Base-by-base conservation (phyloP, 2,888 invertebrate species). In the Seira ritae region DNA sequence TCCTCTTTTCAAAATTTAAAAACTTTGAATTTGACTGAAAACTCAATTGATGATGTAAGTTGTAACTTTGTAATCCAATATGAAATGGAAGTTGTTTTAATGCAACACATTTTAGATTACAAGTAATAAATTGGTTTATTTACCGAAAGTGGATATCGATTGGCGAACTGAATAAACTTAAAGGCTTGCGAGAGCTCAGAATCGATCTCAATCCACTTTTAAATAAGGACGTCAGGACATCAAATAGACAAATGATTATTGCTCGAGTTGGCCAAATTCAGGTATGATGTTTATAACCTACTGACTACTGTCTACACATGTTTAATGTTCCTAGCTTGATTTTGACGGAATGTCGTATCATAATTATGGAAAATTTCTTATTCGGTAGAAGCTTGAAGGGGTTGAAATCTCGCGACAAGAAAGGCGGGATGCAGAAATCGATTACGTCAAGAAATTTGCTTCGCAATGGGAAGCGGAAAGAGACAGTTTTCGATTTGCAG, bases 401-500 rank as follows among this genome's bases (percentile, higher is more conserved):
- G 94, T 94, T 0, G 91, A 92, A 87, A 94, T 97, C 86, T 92
- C 92, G 0, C 90, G 92, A 0, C 94, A 94, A 79, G 94, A 96
- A 81, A 93, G 97, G 75, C 93, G 95, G 86, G 97, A 97, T 1
- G 96, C 97, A 0, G 97, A 98, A 90, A 95, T 96, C 84, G 98
- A 98, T 91, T 97, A 98, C 89, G 91, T 98, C 91, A 97, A 97
- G 91, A 93, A 94, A 22, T 94, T 94, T 91, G 96, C 95, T 0
- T 91, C 93, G 0, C 94, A 94, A 84, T 97, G 96, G 95, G 91
- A 94, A 72, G 91, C 92, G 85, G 92, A 92, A 0, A 92, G 93
- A 87, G 92, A 92, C 84, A 91, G 91, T 0, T 91, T 91, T 72
- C 90, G 91, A 50, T 96, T 97, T 90, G 91, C 93, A 55, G 89